Percentiles rank a stretch among this genome's conserved stretches.
Evolutionary conservation across 2,888 invertebrate species (phyloP).

Genomic region (Andricus curvator): DNA sequence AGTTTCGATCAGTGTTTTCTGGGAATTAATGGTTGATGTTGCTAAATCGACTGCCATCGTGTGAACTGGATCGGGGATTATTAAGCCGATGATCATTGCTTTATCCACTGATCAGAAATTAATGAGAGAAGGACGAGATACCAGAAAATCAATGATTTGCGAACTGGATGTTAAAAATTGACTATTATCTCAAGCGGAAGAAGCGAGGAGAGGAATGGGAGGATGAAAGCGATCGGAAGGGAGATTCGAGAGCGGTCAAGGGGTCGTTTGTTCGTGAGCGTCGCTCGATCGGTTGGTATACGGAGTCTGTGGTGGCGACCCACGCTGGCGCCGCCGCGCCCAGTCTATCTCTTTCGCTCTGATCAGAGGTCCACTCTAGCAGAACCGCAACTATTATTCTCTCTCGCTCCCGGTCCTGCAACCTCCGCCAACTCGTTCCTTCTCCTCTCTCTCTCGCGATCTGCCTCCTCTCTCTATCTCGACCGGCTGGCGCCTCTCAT

Average conservation of each 20-base stretch:
- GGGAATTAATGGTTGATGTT: too few species aligned
- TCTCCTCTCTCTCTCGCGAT: conserved; percentile 46
- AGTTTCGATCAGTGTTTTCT: neutral
- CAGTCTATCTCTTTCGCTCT: conserved; percentile 54
- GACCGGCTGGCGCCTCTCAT: conserved; percentile 68
- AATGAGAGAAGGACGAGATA: neutral
- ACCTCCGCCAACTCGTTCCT: conserved; percentile 53
- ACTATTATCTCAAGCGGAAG: conserved; percentile 28
- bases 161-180: conserved; percentile 6
- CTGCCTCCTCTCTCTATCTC: conserved; percentile 56
- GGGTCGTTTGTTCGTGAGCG: conserved; percentile 65
- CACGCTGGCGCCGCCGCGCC: conserved; percentile 76
- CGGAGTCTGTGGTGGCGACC: conserved; percentile 67
- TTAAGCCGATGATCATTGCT: neutral
- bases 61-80: neutral
- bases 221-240: conserved; percentile 43
- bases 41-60: too few species aligned
- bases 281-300: conserved; percentile 55
- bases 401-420: conserved; percentile 48
- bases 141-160: conserved; percentile 14
- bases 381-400: conserved; percentile 46
- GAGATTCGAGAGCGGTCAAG: conserved; percentile 51
- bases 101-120: neutral
- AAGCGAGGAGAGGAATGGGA: conserved; percentile 31
- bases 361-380: conserved; percentile 29